These are phyloP conservation scores for Selene dorsalis DNA, from an alignment of 2,797 vertebrate genomes.

Conservation along the genomic window DNA sequence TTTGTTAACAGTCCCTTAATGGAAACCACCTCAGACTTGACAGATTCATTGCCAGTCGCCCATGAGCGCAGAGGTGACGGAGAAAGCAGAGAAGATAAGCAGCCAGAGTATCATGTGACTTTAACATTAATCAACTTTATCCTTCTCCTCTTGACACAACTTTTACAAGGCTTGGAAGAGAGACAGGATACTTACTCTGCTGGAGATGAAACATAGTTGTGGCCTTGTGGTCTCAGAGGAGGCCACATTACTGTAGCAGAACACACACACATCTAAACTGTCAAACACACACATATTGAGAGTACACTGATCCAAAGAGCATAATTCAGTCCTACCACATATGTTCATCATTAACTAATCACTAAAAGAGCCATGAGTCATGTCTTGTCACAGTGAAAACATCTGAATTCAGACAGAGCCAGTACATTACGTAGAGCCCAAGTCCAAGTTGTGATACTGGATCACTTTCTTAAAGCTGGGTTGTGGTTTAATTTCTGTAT, in stretches of 20 bases:
- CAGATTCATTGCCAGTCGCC: slow-evolving; percentile 48
- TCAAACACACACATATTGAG: not conserved
- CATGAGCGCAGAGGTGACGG: slow-evolving; percentile 25
- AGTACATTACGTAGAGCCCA: not conserved
- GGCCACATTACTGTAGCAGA: slow-evolving; percentile 13
- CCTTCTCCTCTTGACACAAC: slow-evolving; percentile 34
- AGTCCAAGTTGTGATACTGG: not conserved
- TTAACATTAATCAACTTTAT: slow-evolving; percentile 49
- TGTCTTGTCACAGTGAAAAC: slow-evolving; percentile 13
- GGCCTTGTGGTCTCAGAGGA: slow-evolving; percentile 25
- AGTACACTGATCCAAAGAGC: not conserved
- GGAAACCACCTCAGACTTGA: slow-evolving; percentile 54
- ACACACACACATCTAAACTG: slow-evolving; percentile 13
- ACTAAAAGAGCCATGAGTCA: slow-evolving; percentile 18
- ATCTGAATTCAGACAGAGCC: slow-evolving; percentile 6
- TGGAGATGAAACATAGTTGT: slow-evolving; percentile 39
- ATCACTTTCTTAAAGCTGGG: not conserved
- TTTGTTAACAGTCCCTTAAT: slow-evolving; percentile 48
- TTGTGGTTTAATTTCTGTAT: not conserved
- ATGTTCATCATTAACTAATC: slow-evolving; percentile 25
- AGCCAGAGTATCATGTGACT: slow-evolving; percentile 25
- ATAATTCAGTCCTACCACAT: slow-evolving; percentile 12
- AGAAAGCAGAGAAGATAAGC: slow-evolving; percentile 25
- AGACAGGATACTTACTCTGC: slow-evolving; percentile 56
- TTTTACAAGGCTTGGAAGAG: slow-evolving; percentile 62